Base-by-base conservation (phyloP, 1,140 invertebrate species). In the Cheumatopsyche charites region DNA sequence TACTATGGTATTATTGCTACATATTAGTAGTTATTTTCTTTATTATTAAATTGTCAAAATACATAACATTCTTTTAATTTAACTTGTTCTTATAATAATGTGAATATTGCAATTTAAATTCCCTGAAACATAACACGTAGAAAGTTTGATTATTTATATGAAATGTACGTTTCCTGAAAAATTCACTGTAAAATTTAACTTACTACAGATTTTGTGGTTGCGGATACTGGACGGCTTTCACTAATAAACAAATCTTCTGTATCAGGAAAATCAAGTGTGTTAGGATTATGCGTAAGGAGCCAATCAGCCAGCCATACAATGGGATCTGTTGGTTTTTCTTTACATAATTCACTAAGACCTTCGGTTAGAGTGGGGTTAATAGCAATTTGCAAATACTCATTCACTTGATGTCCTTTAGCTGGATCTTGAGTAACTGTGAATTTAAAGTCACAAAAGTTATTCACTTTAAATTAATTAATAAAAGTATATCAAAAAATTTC, bases 301-400 rank as follows among this genome's bases (percentile, higher is more conserved):
- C 91, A 92, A 78, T 94, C 89, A 7, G 91, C 92, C 13, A 95
- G 79, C 90, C 91, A 94, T 6, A 90, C 75, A 58, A 94, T 82
- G 5, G 93, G 92, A 79, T 94, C 91, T 0, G 83, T 81, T 0
- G 92, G 92, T 75, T 90, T 90, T 68, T 87, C 82, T 77, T 89
- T 88, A 68, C 89, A 90, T 12, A 94, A 81, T 78, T 90, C 83
- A 2, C 88, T 87, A 11, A 94, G 81, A 9, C 88, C 92, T 70
- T 91, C 86, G 0, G 88, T 78, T 42, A 94, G 80, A 0, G 88
- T 87, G 0, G 88, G 84, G 73, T 90, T 90, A 1, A 94, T 80
- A 41, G 84, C 79, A 71, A 88, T 84, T 70, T 87, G 88, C 26
- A 94, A 84, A 79, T 91, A 94, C 75, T 92, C 88, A 45, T 85